phyloP scores from a whole-genome alignment of 2,113 vertebrate species.

The Emydocephalus ijimae region DNA sequence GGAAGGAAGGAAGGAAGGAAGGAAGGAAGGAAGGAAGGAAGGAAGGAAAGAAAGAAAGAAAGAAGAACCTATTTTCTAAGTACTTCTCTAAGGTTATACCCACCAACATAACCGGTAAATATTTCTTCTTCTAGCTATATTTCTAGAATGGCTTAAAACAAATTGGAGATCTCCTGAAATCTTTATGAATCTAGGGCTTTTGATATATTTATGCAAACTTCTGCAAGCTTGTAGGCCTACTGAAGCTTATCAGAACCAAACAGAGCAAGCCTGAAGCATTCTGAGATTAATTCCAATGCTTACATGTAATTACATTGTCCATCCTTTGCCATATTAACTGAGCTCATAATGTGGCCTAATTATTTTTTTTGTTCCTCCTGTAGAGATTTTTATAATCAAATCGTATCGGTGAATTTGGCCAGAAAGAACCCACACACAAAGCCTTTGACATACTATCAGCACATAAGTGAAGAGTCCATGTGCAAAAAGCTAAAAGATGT shows the following conservation, averaged over 20 bases:
- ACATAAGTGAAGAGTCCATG: constrained; percentile 1
- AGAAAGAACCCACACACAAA: constrained; percentile 1
- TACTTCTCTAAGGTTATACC: background rate
- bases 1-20: too few relatives aligned
- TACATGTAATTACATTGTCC: constrained; percentile 24
- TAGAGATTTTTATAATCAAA: constrained; percentile 1
- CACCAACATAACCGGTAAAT: background rate
- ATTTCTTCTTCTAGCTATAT: background rate
- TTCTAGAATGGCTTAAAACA: constrained; percentile 17
- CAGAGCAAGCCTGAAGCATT: constrained; percentile 36
- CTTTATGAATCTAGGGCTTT: background rate
- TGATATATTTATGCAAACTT: constrained; percentile 35
- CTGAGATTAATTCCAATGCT: constrained; percentile 40
- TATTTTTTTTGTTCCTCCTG: constrained; percentile 26
- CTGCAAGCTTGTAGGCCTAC: constrained; percentile 37
- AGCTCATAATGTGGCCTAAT: constrained; percentile 5
- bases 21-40: too few relatives aligned
- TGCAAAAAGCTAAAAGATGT: constrained; percentile 51
- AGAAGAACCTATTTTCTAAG: too few relatives aligned
- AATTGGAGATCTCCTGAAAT: background rate
- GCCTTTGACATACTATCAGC: constrained; percentile 27
- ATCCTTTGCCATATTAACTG: constrained; percentile 37
- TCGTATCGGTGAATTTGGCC: background rate
- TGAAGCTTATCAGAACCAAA: constrained; percentile 59
- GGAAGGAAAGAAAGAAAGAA: too few relatives aligned